Evolutionary conservation across 2,113 vertebrate species (phyloP), one percentile per base, ranked within the genome.

Genomic region (Scophthalmus maximus): DNA sequence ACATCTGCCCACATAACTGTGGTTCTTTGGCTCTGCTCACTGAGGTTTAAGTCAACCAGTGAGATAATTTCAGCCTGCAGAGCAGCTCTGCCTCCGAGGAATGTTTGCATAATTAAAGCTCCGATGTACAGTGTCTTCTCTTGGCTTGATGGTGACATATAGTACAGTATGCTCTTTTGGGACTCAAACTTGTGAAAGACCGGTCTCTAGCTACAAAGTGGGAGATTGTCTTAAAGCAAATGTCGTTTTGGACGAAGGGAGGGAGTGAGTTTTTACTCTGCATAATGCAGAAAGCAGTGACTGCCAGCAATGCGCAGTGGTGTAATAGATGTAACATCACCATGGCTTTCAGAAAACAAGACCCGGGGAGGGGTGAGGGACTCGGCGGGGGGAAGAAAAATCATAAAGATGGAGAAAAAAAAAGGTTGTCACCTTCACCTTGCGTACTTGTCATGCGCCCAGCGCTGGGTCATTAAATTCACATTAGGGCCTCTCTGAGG

Each of bases 381-480:
- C 49, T 68, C 29, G 23, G n/a, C 25, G 25, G 55, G 62, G 47
- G 26, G 8, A 12, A 92, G 90, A 92, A 93, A 93, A 93, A 95
- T 94, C 93, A 93, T 94, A 94, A 88, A 89, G 92, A 92, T 93
- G 89, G 93, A 92, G 34, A 72, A 71, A 94, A 92, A 68, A 73
- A 94, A 93, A 93, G 94, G 95, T 94, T 96, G 95, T 96, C 96
- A 98, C 95, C 95, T 98, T 97, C 96, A 97, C 94, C 96, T 95
- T 88, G 72, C 89, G 92, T 94, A 91, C 90, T 94, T 94, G 94
- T 96, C 96, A 96, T 96, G 94, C 93, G 94, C 96, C 93, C 94
- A 94, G 95, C 95, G 94, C 95, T 93, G 94, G 95, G 94, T 96
- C 96, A 97, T 97, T 98, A 98, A 97, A 98, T 96, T 97, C 96